Evolutionary conservation across 1,140 invertebrate genomes (phyloP), one percentile per base, ranked within the genome.

Genomic region (Agrilus planipennis): DNA sequence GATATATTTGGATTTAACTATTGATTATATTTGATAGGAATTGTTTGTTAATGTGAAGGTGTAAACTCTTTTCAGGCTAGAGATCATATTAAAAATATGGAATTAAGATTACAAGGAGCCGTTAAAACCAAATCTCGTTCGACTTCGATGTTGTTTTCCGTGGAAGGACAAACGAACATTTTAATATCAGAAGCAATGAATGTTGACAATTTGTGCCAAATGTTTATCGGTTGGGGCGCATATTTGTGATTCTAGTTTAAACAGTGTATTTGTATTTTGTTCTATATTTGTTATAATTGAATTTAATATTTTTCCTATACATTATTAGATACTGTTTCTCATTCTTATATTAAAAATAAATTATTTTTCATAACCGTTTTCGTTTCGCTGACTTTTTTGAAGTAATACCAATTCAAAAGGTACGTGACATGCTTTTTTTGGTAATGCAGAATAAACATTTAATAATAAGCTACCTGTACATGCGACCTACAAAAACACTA

Each of bases 201-300:
- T 60, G 63, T 87, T 36, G 76, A 84, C 46, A 94, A 94, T 65
- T 69, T 98, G 1, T 87, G 87, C 52, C 81, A 85, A 63, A 98
- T 99, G 94, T 99, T 91, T 57, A 75, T 88, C 44, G 94, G 94
- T 7, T 99, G 94, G 94, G 84, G 84, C 29, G 68, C 89, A 6
- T 91, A 79, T 57, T 62, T 92, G 47, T 92, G 63, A 36, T 4
- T 11, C 23, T 36, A 31, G n/a, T n/a, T n/a, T n/a, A n/a, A n/a
- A n/a, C n/a, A n/a, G n/a, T n/a, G n/a, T n/a, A n/a, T n/a, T n/a
- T n/a, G n/a, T n/a, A n/a, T n/a, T n/a, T n/a, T n/a, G n/a, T n/a
- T n/a, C n/a, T n/a, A n/a, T n/a, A n/a, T n/a, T n/a, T n/a, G n/a
- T n/a, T n/a, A n/a, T n/a, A n/a, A n/a, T n/a, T n/a, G n/a, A n/a